phyloP scores from a whole-genome alignment of 2,888 invertebrate species.

The Metalampra italica region DNA sequence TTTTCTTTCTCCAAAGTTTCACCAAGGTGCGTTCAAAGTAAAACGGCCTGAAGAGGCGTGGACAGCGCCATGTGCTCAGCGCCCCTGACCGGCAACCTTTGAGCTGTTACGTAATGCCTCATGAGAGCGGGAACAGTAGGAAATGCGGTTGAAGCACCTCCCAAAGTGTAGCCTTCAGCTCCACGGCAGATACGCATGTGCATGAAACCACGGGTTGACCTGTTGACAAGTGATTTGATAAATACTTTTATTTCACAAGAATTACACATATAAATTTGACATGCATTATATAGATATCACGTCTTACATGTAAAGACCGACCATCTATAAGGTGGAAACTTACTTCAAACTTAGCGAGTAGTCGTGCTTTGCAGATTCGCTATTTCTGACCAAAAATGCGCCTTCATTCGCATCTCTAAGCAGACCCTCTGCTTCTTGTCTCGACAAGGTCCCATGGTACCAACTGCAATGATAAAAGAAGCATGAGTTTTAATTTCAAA shows the following conservation, averaged over 20 bases:
- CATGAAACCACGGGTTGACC: constrained; percentile 97
- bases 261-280: too few relatives aligned
- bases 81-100: constrained; percentile 95
- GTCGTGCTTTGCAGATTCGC: constrained; percentile 95
- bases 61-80: constrained; percentile 97
- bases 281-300: not conserved
- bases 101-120: constrained; percentile 91
- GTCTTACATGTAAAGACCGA: not conserved
- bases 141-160: constrained; percentile 95
- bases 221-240: constrained; percentile 55
- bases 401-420: constrained; percentile 91
- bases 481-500: not conserved
- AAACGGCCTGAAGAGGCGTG: constrained; percentile 93
- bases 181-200: constrained; percentile 96
- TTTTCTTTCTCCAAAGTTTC: constrained; percentile 16
- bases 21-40: constrained; percentile 71
- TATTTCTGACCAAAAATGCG: constrained; percentile 95
- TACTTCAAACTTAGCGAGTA: constrained; percentile 97
- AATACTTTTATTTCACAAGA: too few relatives aligned
- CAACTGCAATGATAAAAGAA: constrained; percentile 78
- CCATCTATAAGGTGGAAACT: constrained; percentile 49
- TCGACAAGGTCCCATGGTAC: constrained; percentile 96
- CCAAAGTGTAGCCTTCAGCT: constrained; percentile 90
- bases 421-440: constrained; percentile 94
- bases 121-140: constrained; percentile 96